Percentiles rank a stretch among this genome's conserved stretches.
Evolutionary conservation across 2,797 vertebrate species (phyloP).

Genomic region (Leptoclinus maculatus): DNA sequence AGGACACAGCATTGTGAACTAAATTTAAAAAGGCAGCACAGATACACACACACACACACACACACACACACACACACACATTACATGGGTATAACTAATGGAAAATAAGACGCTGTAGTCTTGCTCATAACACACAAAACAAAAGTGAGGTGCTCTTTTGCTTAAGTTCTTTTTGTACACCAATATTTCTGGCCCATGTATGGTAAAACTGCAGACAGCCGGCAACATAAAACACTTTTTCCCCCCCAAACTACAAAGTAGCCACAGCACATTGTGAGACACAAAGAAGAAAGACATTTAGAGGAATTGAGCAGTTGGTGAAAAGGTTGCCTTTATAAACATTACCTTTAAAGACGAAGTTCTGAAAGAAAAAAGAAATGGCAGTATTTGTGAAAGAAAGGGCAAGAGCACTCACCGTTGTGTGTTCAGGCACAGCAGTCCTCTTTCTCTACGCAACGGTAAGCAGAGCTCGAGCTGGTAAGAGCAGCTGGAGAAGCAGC

Average conservation of each 20-base stretch:
- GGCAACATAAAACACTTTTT: slow-evolving; percentile 30
- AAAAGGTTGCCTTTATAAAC: slow-evolving; percentile 47
- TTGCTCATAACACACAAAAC: slow-evolving; percentile 11
- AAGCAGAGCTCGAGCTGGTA: slow-evolving; percentile 62
- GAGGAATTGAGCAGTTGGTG: slow-evolving; percentile 29
- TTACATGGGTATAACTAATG: slow-evolving; percentile 16
- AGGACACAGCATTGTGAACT: slow-evolving; percentile 78
- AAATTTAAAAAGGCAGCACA: slow-evolving; percentile 67
- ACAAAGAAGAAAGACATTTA: not conserved
- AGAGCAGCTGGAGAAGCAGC: slow-evolving; percentile 65
- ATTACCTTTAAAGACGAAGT: not conserved
- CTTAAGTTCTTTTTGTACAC: slow-evolving; percentile 47
- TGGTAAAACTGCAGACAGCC: slow-evolving; percentile 58
- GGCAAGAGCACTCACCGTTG: slow-evolving; percentile 75
- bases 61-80: slow-evolving; percentile 30
- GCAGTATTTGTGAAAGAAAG: not conserved
- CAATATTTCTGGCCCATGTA: slow-evolving; percentile 66
- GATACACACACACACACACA: slow-evolving; percentile 27
- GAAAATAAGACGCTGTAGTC: slow-evolving; percentile 6
- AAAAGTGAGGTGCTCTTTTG: not conserved
- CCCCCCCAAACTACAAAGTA: slow-evolving; percentile 21
- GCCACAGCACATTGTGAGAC: slow-evolving; percentile 8
- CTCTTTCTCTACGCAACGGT: slow-evolving; percentile 50
- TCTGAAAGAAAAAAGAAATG: not conserved
- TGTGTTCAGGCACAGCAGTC: slow-evolving; percentile 59